phyloP scores from a whole-genome alignment of 2,113 vertebrate species.

The Pelvicachromis taeniatus region DNA sequence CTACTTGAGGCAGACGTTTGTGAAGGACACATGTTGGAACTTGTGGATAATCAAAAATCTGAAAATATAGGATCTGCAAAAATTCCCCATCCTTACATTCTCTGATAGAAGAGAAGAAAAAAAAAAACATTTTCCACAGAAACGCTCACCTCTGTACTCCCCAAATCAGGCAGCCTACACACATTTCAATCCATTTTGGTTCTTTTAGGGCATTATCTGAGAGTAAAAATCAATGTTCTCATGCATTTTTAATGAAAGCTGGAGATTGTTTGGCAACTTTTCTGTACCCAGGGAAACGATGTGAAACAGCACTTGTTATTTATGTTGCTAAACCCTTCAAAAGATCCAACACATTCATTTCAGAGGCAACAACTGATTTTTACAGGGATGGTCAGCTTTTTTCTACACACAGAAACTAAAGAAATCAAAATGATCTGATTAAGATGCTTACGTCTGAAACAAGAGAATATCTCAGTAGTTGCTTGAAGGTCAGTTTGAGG shows the following conservation, averaged over 20 bases:
- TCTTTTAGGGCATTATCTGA: not conserved
- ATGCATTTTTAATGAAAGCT: not conserved
- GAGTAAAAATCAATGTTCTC: not conserved
- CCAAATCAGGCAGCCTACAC: not conserved
- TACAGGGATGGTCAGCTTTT: not conserved
- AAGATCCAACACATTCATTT: not conserved
- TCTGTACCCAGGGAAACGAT: not conserved
- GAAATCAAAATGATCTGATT: not conserved
- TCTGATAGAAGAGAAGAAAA: conserved; percentile 5
- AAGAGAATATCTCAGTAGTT: not conserved
- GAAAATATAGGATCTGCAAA: not conserved
- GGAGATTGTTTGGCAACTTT: not conserved
- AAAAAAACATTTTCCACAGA: not conserved
- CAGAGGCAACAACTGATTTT: not conserved
- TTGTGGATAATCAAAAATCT: conserved; percentile 30
- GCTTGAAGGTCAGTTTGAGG: not conserved
- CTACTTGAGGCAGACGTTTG: conserved; percentile 25
- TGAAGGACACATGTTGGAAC: conserved; percentile 39
- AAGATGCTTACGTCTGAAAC: not conserved
- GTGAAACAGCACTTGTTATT: not conserved
- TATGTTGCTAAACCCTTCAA: not conserved
- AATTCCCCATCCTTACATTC: not conserved
- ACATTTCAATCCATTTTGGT: not conserved
- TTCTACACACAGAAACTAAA: not conserved
- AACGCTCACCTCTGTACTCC: not conserved